Percentiles rank a stretch among this genome's conserved stretches.
Conservation (phyloP, 2,888 invertebrate genomes). For the Cephus runcator region DNA sequence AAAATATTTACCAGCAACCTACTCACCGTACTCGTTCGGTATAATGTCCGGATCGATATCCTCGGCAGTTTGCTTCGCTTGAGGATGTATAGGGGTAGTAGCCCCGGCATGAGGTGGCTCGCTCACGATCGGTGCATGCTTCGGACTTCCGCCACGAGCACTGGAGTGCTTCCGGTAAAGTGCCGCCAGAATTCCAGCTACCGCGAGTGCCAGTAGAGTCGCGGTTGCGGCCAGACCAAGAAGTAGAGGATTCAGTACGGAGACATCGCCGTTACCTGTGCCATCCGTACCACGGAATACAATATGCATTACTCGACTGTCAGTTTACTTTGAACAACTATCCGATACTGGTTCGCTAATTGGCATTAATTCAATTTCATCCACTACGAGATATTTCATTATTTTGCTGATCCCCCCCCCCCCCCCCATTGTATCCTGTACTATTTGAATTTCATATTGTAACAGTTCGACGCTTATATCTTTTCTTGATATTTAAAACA, state of each 20-base stretch:
- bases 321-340: neutral
- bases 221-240: constrained; percentile 82
- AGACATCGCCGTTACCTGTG: constrained; percentile 43
- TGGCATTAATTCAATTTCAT: neutral
- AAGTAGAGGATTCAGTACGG: constrained; percentile 76
- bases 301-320: neutral
- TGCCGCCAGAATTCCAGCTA: constrained; percentile 81
- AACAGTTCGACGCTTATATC: neutral
- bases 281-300: neutral
- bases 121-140: constrained; percentile 60
- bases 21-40: constrained; percentile 87
- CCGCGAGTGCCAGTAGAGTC: constrained; percentile 79
- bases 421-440: neutral
- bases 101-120: constrained; percentile 62
- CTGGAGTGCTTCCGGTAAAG: constrained; percentile 70
- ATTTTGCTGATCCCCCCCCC: neutral
- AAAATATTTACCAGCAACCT: neutral
- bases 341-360: neutral
- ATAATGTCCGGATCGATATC: constrained; percentile 90
- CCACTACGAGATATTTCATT: neutral
- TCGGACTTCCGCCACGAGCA: constrained; percentile 57
- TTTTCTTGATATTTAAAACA: neutral
- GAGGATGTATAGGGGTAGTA: constrained; percentile 65
- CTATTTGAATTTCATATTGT: neutral
- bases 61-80: constrained; percentile 70